A percentile compares a stretch with the other conserved stretches of the same genome.
Evolutionary conservation across 2,113 vertebrate species (phyloP).

Genomic region (Actinemys pallida): DNA sequence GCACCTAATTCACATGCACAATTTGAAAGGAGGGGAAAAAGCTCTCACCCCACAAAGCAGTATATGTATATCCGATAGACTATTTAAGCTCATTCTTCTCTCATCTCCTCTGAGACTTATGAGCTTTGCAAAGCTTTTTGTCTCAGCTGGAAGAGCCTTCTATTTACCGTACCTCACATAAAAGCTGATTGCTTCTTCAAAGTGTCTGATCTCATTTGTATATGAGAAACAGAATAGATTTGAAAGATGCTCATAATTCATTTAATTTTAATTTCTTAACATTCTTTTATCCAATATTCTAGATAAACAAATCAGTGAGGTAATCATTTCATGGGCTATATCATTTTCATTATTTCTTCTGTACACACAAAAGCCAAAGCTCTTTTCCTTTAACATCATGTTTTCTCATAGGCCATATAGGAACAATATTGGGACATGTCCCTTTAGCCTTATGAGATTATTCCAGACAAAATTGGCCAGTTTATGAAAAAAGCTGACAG

Average conservation of each 20-base stretch:
- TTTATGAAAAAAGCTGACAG: neutral
- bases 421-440: neutral
- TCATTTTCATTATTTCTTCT: conserved; percentile 58
- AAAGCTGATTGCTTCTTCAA: conserved; percentile 78
- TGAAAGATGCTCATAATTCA: conserved; percentile 78
- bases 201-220: conserved; percentile 74
- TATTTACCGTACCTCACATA: conserved; percentile 57
- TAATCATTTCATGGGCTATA: conserved; percentile 63
- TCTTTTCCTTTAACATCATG: conserved; percentile 20
- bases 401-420: neutral
- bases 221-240: conserved; percentile 76
- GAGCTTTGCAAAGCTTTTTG: conserved; percentile 57
- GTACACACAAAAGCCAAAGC: conserved; percentile 22
- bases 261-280: conserved; percentile 78
- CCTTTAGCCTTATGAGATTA: neutral
- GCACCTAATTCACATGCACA: conserved; percentile 52
- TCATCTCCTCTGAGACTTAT: conserved; percentile 66
- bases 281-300: conserved; percentile 68
- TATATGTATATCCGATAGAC: conserved; percentile 73
- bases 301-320: conserved; percentile 72
- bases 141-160: conserved; percentile 76
- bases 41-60: neutral
- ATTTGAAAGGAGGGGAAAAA: conserved; percentile 68
- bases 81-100: conserved; percentile 76
- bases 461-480: neutral